Percentiles rank a stretch among this genome's conserved stretches.
Evolutionary conservation across 53 echinoderm and acorn worm genomes (phyloP).

Genomic region (Luidia sarsii): DNA sequence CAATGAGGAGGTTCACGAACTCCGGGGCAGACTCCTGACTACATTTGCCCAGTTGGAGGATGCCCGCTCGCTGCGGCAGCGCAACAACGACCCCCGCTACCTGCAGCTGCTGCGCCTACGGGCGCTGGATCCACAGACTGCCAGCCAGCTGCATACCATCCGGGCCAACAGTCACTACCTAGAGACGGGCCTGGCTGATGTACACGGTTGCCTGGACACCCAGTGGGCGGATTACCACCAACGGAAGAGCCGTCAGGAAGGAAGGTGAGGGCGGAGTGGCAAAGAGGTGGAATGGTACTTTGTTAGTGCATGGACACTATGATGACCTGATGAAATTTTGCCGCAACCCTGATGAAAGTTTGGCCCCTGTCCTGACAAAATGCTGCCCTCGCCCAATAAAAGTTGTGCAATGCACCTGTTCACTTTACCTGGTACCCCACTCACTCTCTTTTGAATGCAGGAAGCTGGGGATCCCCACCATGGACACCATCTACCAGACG

Average conservation of each 20-base stretch:
- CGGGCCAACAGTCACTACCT: slow-evolving; percentile 74
- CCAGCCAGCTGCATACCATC: slow-evolving; percentile 73
- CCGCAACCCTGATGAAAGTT: no score
- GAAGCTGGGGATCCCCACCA: slow-evolving; percentile 82
- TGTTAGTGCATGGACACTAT: no score
- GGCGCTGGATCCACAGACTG: slow-evolving; percentile 82
- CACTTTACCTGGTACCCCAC: background rate
- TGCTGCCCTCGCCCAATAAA: no score
- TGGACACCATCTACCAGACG: slow-evolving; percentile 93
- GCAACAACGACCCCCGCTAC: slow-evolving; percentile 87
- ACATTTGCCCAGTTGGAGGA: slow-evolving; percentile 83
- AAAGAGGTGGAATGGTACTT: no score
- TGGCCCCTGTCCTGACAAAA: no score
- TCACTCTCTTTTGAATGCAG: slow-evolving; percentile 43
- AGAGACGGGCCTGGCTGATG: slow-evolving; percentile 72
- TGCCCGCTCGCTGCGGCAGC: slow-evolving; percentile 66
- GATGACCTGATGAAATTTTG: no score
- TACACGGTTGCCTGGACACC: slow-evolving; percentile 79
- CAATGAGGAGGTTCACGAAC: slow-evolving; percentile 90
- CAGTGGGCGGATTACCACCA: slow-evolving; percentile 90
- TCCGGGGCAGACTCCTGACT: slow-evolving; percentile 75
- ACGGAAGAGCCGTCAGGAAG: slow-evolving; percentile 51
- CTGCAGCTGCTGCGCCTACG: slow-evolving; percentile 77
- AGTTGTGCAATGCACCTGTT: background rate
- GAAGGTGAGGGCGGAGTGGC: no score